Evolutionary conservation across 2,113 vertebrate genomes (phyloP), one percentile per base, ranked within the genome.

Genomic region (Thalassoma bifasciatum): DNA sequence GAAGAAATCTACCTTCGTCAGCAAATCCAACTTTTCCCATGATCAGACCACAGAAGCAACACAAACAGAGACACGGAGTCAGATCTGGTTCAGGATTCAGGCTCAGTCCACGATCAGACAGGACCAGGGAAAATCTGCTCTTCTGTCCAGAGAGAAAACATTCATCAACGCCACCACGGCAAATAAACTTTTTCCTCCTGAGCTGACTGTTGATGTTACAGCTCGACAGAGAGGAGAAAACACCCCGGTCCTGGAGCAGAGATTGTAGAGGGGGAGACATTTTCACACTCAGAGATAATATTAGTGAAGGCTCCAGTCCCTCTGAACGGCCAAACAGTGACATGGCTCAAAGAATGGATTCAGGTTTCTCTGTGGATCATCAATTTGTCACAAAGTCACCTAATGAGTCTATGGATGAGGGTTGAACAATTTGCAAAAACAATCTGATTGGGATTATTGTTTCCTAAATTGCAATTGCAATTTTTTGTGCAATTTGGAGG

Each of bases 281-380:
- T 65, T 78, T 57, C 77, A 64, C 67, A 76, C 16, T 5, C 1
- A 3, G 14, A 52, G 59, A 70, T 17, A 46, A 17, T 53, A 70
- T 72, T 67, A 78, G 57, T 56, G 9, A 47, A 57, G 22, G 23
- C 42, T 34, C 36, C 14, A 51, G 13, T 21, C 10, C 42, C 51
- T n/a, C 6, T 12, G 38, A 6, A 62, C 59, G 74, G 64, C 62
- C 16, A 38, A 13, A 69, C 13, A 14, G 30, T 86, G 75, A 91
- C 85, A 38, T 44, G 73, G 83, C 83, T 72, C 83, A 90, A 81
- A 85, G 16, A 16, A 7, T 19, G 12, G 17, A 17, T 16, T 17
- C 4, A 13, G 10, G 5, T 40, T 40, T 40, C 12, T 13, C 10
- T 40, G 10, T 40, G 10, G 38, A 40, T 10, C 38, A 11, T 40